Base-by-base conservation (phyloP, 2,888 invertebrate species). In the Amorpha juglandis region DNA sequence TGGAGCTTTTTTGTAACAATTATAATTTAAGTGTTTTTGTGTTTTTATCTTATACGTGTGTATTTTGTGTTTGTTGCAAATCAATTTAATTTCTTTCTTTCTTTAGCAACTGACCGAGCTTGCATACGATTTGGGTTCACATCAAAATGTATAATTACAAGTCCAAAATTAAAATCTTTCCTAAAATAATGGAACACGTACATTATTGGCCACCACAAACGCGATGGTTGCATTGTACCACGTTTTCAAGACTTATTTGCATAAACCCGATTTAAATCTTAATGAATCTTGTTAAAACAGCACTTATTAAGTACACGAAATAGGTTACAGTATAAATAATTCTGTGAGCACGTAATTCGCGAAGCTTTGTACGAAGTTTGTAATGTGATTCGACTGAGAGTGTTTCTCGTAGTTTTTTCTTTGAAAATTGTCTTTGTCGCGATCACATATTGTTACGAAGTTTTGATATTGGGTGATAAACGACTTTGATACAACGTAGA, bases 321-420 rank as follows among this genome's bases (percentile, higher is more conserved):
- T 65, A 74, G 79, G 64, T 48, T 19, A 9, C 9, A 19, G 71
- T 71, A 68, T 74, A 74, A 75, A 75, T 75, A 75, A 79, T 73
- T 75, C 73, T 65, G 68, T 67, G 72, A 76, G 74, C 42, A 42
- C 42, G 38, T 42, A 16, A 58, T 58, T 58, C 38, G 12, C 19
- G 38, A 16, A 38, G 42, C 42, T 58, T 42, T 42, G 65, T 38
- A 65, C 69, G 67, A 78, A 80, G 72, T 78, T 79, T 76, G 71
- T 74, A 74, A 78, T 74, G 55, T 66, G 66, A 76, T 78, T 77
- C 74, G 70, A 71, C 67, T 71, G 68, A 67, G 73, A 74, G 73
- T 58, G 42, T 58, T 58, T 52, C 11, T 6, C 21, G 27, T 51
- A 33, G 51, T 51, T 42, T 42, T 64, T 70, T 72, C 72, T 76